These are phyloP conservation scores for Cactoblastis cactorum DNA, from an alignment of 2,888 invertebrate species.

Conservation along the genomic window DNA sequence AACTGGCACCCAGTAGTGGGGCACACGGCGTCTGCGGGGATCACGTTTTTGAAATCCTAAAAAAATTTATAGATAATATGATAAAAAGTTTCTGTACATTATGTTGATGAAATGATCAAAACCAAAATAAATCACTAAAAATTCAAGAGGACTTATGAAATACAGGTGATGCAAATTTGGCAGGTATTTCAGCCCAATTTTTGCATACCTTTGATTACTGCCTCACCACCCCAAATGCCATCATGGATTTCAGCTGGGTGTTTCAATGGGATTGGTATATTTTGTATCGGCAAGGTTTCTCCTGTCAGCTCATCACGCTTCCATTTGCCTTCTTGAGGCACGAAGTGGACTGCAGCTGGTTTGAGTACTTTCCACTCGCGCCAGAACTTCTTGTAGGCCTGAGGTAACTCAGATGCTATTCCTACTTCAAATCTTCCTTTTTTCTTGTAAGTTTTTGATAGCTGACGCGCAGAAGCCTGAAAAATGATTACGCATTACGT, in stretches of 20 bases:
- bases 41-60: slow-evolving; percentile 84
- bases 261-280: slow-evolving; percentile 86
- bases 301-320: slow-evolving; percentile 85
- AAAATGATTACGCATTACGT: slow-evolving; percentile 40
- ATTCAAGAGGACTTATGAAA: too few species aligned
- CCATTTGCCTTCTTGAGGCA: slow-evolving; percentile 86
- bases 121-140: slow-evolving; percentile 1
- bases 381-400: slow-evolving; percentile 92
- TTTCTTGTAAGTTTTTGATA: slow-evolving; percentile 72
- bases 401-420: slow-evolving; percentile 84
- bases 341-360: slow-evolving; percentile 83
- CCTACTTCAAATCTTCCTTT: slow-evolving; percentile 81
- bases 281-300: slow-evolving; percentile 85
- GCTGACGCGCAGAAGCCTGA: slow-evolving; percentile 67
- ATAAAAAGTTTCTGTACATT: too few species aligned
- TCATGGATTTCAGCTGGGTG: slow-evolving; percentile 88
- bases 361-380: slow-evolving; percentile 87
- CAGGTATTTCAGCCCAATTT: not conserved
- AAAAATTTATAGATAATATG: too few species aligned
- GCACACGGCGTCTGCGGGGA: slow-evolving; percentile 81
- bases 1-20: slow-evolving; percentile 93
- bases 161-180: too few species aligned
- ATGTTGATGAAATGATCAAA: not conserved
- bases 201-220: slow-evolving; percentile 85
- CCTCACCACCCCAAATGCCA: slow-evolving; percentile 99